These are phyloP conservation scores for Urophycis tenuis DNA, from an alignment of 2,797 vertebrate species.

Conservation along the genomic window DNA sequence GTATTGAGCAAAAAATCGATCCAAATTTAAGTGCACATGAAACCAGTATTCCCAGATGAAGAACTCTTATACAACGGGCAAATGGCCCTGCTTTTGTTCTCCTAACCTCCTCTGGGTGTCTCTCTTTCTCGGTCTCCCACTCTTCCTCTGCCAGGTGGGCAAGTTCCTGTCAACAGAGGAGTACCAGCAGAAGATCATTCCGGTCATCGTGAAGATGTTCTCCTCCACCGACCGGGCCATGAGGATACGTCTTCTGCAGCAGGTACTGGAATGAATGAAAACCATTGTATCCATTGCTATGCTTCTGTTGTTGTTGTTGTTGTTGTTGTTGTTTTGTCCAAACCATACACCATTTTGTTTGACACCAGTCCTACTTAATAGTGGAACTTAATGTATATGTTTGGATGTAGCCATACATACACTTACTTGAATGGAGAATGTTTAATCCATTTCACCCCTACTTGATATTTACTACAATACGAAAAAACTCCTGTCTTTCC, in stretches of 20 bases:
- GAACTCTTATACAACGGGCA: neutral
- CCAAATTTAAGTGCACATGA: neutral
- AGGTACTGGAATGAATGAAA: slow-evolving; percentile 67
- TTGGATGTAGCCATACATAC: neutral
- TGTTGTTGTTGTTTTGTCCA: too few species aligned
- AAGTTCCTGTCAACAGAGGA: slow-evolving; percentile 84
- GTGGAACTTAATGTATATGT: neutral
- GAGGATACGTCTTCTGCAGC: slow-evolving; percentile 89
- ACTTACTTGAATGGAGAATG: neutral
- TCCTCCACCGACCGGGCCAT: slow-evolving; percentile 90
- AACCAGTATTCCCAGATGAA: neutral
- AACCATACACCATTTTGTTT: neutral
- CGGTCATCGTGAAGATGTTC: slow-evolving; percentile 92
- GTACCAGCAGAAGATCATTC: slow-evolving; percentile 91
- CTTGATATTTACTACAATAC: too few species aligned
- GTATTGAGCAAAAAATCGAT: neutral
- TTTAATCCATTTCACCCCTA: neutral
- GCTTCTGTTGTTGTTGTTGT: too few species aligned
- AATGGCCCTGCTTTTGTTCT: neutral
- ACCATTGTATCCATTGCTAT: too few species aligned
- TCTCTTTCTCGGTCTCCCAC: neutral
- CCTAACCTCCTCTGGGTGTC: neutral
- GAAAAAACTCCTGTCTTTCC: too few species aligned
- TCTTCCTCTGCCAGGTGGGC: slow-evolving; percentile 73
- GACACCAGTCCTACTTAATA: neutral